A percentile compares a stretch with the other conserved stretches of the same genome.
Evolutionary conservation across 92 coral and sea anemone genomes (phyloP).

Genomic region (Zoanthus sociatus): DNA sequence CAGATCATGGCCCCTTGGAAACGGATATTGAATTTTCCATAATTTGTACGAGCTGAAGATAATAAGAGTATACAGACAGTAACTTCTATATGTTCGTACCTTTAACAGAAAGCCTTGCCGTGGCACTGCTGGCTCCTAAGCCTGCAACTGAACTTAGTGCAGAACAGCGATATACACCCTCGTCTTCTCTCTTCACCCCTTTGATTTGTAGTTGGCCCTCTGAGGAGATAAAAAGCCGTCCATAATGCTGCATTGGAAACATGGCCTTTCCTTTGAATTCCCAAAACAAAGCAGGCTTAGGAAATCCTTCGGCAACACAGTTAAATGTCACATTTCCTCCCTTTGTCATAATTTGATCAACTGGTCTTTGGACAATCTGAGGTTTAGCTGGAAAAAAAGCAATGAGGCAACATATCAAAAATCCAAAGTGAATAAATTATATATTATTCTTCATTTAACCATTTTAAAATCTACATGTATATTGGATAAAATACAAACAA

Average conservation of each 20-base stretch:
- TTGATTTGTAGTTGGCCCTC: slow-evolving; percentile 76
- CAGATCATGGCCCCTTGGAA: no score
- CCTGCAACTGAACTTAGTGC: slow-evolving; percentile 59
- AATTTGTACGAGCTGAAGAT: no score
- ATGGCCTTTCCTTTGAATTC: slow-evolving; percentile 61
- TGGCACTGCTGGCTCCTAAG: slow-evolving; percentile 53
- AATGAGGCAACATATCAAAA: not conserved
- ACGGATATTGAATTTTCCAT: no score
- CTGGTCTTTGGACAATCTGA: slow-evolving; percentile 58
- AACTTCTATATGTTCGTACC: slow-evolving; percentile 49
- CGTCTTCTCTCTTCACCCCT: slow-evolving; percentile 66
- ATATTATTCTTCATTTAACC: no score
- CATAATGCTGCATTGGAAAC: slow-evolving; percentile 73
- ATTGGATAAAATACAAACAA: no score
- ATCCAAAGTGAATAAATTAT: not conserved
- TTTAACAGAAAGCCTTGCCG: slow-evolving; percentile 73
- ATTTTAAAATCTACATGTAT: no score
- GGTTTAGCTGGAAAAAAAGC: slow-evolving; percentile 69
- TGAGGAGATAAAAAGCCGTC: slow-evolving; percentile 64
- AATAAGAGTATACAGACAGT: no score
- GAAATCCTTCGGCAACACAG: slow-evolving; percentile 81
- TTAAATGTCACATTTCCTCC: slow-evolving; percentile 70
- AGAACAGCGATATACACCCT: slow-evolving; percentile 75
- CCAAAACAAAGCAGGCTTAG: slow-evolving; percentile 88
- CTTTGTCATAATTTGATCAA: slow-evolving; percentile 64